Evolutionary conservation across 2,888 invertebrate genomes (phyloP).

Genomic region (Noctua comes): DNA sequence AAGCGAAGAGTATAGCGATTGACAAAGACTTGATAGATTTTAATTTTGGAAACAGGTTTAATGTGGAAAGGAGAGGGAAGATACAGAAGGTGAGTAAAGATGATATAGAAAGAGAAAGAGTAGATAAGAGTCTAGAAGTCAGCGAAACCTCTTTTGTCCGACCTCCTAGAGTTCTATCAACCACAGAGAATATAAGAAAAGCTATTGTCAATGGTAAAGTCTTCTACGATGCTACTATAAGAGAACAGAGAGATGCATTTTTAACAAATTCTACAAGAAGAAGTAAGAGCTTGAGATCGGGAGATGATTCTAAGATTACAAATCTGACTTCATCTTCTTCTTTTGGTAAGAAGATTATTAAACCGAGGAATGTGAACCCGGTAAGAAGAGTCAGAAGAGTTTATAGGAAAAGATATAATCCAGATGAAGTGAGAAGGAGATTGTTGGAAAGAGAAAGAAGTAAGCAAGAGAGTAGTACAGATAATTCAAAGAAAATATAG

Average conservation of each 20-base stretch:
- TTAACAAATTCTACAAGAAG: constrained; percentile 75
- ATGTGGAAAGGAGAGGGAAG: constrained; percentile 81
- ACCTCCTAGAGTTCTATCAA: constrained; percentile 84
- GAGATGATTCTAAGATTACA: constrained; percentile 72
- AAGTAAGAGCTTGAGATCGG: constrained; percentile 67
- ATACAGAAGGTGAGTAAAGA: constrained; percentile 86
- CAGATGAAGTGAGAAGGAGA: constrained; percentile 88
- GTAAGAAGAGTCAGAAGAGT: constrained; percentile 86
- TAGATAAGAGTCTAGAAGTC: constrained; percentile 85
- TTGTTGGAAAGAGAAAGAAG: constrained; percentile 85
- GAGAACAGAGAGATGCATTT: constrained; percentile 81
- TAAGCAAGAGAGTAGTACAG: constrained; percentile 70
- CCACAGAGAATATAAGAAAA: constrained; percentile 85
- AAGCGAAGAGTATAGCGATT: constrained; percentile 81
- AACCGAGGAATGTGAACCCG: constrained; percentile 82
- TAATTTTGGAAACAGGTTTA: constrained; percentile 84
- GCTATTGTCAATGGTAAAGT: constrained; percentile 87
- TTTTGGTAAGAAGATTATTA: constrained; percentile 79
- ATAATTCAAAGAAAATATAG: constrained; percentile 47
- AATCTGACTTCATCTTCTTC: constrained; percentile 74
- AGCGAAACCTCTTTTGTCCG: constrained; percentile 86
- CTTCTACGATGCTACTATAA: constrained; percentile 86
- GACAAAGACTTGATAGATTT: constrained; percentile 83
- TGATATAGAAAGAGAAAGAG: constrained; percentile 82
- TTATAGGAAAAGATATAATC: constrained; percentile 87